Evolutionary conservation across 2,797 vertebrate genomes (phyloP), one percentile per base, ranked within the genome.

Genomic region (Pangasius djambal): DNA sequence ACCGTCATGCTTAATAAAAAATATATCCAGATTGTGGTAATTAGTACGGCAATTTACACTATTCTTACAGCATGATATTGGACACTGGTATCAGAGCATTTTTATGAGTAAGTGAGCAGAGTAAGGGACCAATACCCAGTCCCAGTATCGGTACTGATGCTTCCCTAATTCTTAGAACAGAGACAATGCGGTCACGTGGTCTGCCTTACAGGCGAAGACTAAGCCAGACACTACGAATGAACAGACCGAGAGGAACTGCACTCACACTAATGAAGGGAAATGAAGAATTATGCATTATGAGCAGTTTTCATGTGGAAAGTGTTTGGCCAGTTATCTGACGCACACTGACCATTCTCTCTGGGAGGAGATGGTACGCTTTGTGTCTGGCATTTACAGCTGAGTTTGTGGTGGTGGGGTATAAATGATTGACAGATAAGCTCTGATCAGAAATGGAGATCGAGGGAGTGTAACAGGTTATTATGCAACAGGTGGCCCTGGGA

Each of bases 401-500:
- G 65, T 81, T 65, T 85, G 37, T 22, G 57, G 44, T 69, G 61
- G 28, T 61, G 87, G 34, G 79, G 22, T 88, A 83, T 52, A 75
- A 75, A 74, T 59, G 28, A 15, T 28, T 83, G 65, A 34, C 52
- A 61, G 63, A 34, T 72, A 22, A 52, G 2, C 40, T 50, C 40
- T 28, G 31, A 70, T 16, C 52, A 50, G 6, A 65, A 88, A 84
- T 40, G 10, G n/a, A 63, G n/a, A 2, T 28, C 4, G 72, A 28
- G 40, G 16, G 20, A 83, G 20, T 6, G 10, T 7, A 28, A 63
- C 57, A 8, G 40, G 74, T 44, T 48, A 44, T 82, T 79, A 40
- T 44, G 77, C 34, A 83, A 52, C 31, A 48, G 37, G 25, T 83
- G 61, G 5, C 5, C 40, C 10, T 40, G 6, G 40, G 25, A 3